phyloP scores from a whole-genome alignment of 2,113 vertebrate species.

The Chrysemys picta region DNA sequence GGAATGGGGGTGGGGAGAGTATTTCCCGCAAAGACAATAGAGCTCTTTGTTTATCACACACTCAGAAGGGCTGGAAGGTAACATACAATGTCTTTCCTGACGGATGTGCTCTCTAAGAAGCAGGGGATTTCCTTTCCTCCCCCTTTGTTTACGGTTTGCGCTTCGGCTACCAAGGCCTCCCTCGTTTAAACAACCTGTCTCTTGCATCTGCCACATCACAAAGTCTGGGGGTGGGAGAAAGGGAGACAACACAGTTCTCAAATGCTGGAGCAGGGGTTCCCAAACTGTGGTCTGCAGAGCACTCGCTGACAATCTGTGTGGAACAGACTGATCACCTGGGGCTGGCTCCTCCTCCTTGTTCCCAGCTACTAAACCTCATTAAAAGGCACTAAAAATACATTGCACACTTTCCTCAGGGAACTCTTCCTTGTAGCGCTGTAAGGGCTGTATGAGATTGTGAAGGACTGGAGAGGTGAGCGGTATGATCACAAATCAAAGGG shows the following conservation, averaged over 20 bases:
- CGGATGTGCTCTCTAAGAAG: not conserved
- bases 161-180: not conserved
- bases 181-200: not conserved
- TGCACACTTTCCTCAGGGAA: rapidly evolving
- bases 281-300: not conserved
- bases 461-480: not conserved
- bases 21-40: not conserved
- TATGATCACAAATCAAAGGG: not conserved
- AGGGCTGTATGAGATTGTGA: not conserved
- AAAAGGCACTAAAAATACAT: rapidly evolving
- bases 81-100: not conserved
- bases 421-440: not conserved
- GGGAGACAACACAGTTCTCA: not conserved
- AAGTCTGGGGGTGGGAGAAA: not conserved
- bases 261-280: not conserved
- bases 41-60: not conserved
- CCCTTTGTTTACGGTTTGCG: not conserved
- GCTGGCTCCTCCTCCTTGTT: not conserved
- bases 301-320: not conserved
- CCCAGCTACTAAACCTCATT: not conserved
- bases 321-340: not conserved
- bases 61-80: not conserved
- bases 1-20: not conserved
- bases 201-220: not conserved
- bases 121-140: not conserved